Conservation (phyloP, 2,113 vertebrate genomes). For the Columbina picui region DNA sequence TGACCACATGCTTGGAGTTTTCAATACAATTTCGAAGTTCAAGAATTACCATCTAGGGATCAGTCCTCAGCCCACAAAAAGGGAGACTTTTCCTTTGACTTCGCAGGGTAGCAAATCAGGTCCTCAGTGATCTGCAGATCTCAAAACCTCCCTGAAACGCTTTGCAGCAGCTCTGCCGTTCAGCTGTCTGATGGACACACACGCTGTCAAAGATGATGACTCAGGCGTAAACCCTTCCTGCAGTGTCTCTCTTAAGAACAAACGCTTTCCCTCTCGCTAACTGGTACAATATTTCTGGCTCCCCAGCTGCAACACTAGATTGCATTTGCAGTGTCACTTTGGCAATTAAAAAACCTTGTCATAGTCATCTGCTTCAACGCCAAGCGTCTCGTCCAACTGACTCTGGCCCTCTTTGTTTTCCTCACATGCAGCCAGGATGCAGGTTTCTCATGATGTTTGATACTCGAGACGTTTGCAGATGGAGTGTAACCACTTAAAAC, state of each 20-base stretch:
- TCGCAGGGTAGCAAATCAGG: not conserved
- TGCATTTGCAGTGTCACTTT: constrained; percentile 40
- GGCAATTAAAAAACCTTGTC: not conserved
- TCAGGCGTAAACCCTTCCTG: constrained; percentile 48
- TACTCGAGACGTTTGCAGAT: not conserved
- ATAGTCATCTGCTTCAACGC: constrained; percentile 10
- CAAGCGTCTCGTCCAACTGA: not conserved
- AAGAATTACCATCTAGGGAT: not conserved
- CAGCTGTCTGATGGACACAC: not conserved
- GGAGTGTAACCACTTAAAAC: constrained; percentile 35
- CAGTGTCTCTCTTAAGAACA: constrained; percentile 13
- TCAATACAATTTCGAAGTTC: not conserved
- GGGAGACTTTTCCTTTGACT: not conserved
- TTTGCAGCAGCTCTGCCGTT: not conserved
- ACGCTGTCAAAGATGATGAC: constrained; percentile 23
- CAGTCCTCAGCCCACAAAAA: not conserved
- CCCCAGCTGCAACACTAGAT: not conserved
- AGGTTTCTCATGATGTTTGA: not conserved
- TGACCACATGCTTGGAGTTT: fast-evolving
- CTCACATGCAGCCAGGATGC: not conserved
- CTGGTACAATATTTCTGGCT: constrained; percentile 7
- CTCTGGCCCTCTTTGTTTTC: not conserved
- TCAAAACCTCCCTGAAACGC: not conserved
- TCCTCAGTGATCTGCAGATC: not conserved
- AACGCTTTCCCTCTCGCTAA: constrained; percentile 29